Percentiles rank a stretch among this genome's conserved stretches.
Evolutionary conservation across 2,113 vertebrate species (phyloP).

Genomic region (Monopterus albus): DNA sequence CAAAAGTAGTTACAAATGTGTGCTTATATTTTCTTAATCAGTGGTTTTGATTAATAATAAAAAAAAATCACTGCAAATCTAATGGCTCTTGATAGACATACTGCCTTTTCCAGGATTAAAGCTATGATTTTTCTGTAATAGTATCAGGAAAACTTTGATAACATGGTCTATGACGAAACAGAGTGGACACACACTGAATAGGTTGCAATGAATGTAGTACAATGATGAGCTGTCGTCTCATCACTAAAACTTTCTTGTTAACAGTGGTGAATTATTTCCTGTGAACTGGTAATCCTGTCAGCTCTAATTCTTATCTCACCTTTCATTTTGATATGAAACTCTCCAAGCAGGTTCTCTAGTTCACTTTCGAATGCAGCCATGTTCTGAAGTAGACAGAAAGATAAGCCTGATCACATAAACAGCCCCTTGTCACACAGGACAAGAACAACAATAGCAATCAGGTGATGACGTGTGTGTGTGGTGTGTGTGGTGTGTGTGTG

Average conservation of each 20-base stretch:
- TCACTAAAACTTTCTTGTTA: not conserved
- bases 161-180: not conserved
- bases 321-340: constrained; percentile 99
- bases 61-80: too few species aligned
- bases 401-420: constrained; percentile 32
- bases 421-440: not conserved
- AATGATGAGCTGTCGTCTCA: not conserved
- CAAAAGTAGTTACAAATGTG: too few species aligned
- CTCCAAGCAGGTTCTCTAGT: constrained; percentile 93
- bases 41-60: too few species aligned
- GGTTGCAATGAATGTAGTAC: too few species aligned
- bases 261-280: not conserved
- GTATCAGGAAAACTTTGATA: too few species aligned
- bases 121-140: too few species aligned
- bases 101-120: not conserved
- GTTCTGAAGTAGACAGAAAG: constrained; percentile 81
- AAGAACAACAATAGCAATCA: constrained; percentile 41
- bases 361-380: constrained; percentile 95
- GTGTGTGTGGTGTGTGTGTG: too few species aligned
- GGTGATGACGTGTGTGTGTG: constrained; percentile 34
- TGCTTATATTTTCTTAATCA: too few species aligned
- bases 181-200: too few species aligned
- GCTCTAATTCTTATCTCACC: constrained; percentile 75
- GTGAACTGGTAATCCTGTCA: not conserved
- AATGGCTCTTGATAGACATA: not conserved